Evolutionary conservation across 2,888 invertebrate species (phyloP).

Genomic region (Cacoxenus indagator): DNA sequence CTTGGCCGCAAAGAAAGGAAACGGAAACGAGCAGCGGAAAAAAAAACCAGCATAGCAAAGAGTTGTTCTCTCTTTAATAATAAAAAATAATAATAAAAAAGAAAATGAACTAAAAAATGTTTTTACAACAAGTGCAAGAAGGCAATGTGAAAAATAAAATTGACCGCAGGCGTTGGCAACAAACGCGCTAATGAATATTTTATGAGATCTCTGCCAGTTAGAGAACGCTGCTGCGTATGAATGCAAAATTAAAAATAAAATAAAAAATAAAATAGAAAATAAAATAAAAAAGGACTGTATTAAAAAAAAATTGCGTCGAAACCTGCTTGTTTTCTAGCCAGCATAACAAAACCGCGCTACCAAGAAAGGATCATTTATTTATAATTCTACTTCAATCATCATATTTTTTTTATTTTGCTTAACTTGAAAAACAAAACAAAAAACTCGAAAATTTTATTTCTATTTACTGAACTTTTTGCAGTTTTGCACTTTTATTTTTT

Average conservation of each 20-base stretch:
- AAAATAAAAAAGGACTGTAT: background rate
- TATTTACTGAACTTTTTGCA: conserved; percentile 3
- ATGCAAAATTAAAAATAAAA: too few relatives aligned
- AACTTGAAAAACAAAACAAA: background rate
- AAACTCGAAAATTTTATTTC: background rate
- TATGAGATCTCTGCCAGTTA: conserved; percentile 63
- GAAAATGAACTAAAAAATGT: background rate
- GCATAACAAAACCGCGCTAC: background rate
- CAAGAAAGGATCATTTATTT: conserved; percentile 11
- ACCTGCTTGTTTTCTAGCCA: background rate
- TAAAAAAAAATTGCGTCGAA: background rate
- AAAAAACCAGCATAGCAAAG: background rate
- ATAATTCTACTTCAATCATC: background rate
- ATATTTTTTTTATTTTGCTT: background rate
- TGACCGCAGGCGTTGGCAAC: conserved; percentile 54
- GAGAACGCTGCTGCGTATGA: conserved; percentile 40
- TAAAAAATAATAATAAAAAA: background rate
- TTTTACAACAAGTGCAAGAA: background rate
- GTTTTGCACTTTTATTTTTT: background rate
- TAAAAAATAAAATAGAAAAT: background rate
- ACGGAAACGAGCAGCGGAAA: background rate
- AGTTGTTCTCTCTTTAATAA: too few relatives aligned
- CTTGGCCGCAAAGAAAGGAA: background rate
- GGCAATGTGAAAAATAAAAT: conserved; percentile 30
- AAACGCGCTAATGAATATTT: conserved; percentile 62